Conservation (phyloP, 2,797 vertebrate species). For the Forpus xanthops region DNA sequence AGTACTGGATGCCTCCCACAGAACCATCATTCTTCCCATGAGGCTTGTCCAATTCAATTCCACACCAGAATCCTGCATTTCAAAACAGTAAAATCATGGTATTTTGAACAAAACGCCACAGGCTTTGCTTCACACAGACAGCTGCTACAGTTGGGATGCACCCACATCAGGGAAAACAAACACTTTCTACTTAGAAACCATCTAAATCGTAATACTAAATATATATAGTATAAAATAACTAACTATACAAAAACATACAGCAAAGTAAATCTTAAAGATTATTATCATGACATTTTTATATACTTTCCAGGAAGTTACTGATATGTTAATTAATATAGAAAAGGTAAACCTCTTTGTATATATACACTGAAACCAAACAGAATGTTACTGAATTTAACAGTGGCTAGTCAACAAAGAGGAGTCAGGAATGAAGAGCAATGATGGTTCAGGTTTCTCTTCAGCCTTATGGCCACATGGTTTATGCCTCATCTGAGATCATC, state of each 20-base stretch:
- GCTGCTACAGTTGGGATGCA: neutral
- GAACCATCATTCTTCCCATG: conserved; percentile 96
- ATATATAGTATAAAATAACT: neutral
- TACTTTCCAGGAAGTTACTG: neutral
- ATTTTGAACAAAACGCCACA: neutral
- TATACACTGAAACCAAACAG: neutral
- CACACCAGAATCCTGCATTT: conserved; percentile 88
- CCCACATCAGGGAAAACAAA: neutral
- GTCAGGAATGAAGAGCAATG: neutral
- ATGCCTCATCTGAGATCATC: conserved; percentile 24
- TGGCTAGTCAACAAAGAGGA: neutral
- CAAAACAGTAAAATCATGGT: neutral
- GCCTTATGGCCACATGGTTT: neutral
- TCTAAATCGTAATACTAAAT: neutral
- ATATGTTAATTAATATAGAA: neutral
- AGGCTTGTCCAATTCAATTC: conserved; percentile 93
- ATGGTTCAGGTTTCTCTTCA: neutral
- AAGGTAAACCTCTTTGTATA: neutral
- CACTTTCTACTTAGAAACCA: neutral
- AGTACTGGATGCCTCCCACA: conserved; percentile 91
- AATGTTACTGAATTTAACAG: neutral
- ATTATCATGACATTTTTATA: neutral
- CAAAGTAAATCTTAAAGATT: neutral
- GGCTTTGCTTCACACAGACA: neutral
- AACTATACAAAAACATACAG: neutral